Percentiles rank a stretch among this genome's conserved stretches.
phyloP scores from a whole-genome alignment of 2,888 invertebrate species.

The Drosophila niveifrons region DNA sequence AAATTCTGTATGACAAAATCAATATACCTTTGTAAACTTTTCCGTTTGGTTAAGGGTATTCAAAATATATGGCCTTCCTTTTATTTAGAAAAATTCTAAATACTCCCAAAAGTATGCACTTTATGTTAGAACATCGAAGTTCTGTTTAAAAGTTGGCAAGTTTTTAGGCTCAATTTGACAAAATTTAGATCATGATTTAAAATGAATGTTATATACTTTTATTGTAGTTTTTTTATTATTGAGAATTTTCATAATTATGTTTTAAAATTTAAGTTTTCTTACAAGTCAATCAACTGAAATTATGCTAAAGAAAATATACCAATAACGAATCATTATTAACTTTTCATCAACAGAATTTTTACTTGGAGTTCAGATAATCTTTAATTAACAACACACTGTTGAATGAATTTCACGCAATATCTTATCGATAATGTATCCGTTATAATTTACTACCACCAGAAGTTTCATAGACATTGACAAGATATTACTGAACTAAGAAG shows the following conservation, averaged over 20 bases:
- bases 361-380: not conserved
- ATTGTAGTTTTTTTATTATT: too few relatives aligned
- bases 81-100: not conserved
- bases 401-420: constrained; percentile 6
- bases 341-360: not conserved
- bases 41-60: not conserved
- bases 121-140: not conserved
- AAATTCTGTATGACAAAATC: too few relatives aligned
- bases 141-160: constrained; percentile 16
- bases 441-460: constrained; percentile 1
- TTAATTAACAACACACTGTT: constrained; percentile 13
- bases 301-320: not conserved
- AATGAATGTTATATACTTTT: too few relatives aligned
- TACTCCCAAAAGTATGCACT: constrained; percentile 15
- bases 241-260: too few relatives aligned
- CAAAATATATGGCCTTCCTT: not conserved
- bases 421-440: constrained; percentile 22
- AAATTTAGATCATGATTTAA: too few relatives aligned
- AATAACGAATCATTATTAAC: constrained; percentile 1
- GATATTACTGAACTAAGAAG: not conserved
- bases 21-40: not conserved
- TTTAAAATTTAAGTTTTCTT: too few relatives aligned
- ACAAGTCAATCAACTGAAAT: too few relatives aligned
- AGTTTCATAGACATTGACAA: not conserved
- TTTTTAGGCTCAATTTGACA: too few relatives aligned